Evolutionary conservation across 1,140 invertebrate genomes (phyloP), one percentile per base, ranked within the genome.

Genomic region (Hycleus phaleratus): DNA sequence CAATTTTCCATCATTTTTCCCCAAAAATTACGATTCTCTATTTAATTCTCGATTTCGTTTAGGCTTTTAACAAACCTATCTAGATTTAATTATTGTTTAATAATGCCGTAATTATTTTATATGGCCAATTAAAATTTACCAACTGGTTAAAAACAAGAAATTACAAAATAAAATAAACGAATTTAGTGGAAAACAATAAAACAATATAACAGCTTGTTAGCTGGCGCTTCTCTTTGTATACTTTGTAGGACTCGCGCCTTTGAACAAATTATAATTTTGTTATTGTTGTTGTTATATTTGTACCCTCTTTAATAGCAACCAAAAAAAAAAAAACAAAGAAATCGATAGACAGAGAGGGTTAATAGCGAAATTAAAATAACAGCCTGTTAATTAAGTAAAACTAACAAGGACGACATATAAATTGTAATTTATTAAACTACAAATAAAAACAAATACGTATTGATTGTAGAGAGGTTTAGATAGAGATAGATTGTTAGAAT

Each of bases 121-220:
- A 56, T 42, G 47, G 55, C 55, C 55, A 56, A 56, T 56, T 56
- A 56, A 56, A 49, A 39, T 56, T 10, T 40, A 56, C 55, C 55
- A 56, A 56, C 55, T 49, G 48, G 55, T 49, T 4, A 32, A 32
- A 49, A 18, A 18, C 18, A 18, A 18, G 18, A 18, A 18, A 18
- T 18, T 18, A 18, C 18, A 18, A 56, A 49, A 56, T 56, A 49
- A 56, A 56, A 49, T 49, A 43, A n/a, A 49, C 45, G 55, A 56
- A 49, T 49, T 26, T 45, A 32, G 18, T 18, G 18, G 38, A 39
- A 10, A 49, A 49, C 42, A 49, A 56, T 56, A 56, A 56, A 56
- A 26, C 43, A 38, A 46, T 47, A 55, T 47, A 55, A 55, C 52
- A 55, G 52, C 52, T 55, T 55, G 52, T 55, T 55, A 55, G 52